These are phyloP conservation scores for Meiosimyza decipiens DNA, from an alignment of 2,888 invertebrate genomes.

Conservation along the genomic window DNA sequence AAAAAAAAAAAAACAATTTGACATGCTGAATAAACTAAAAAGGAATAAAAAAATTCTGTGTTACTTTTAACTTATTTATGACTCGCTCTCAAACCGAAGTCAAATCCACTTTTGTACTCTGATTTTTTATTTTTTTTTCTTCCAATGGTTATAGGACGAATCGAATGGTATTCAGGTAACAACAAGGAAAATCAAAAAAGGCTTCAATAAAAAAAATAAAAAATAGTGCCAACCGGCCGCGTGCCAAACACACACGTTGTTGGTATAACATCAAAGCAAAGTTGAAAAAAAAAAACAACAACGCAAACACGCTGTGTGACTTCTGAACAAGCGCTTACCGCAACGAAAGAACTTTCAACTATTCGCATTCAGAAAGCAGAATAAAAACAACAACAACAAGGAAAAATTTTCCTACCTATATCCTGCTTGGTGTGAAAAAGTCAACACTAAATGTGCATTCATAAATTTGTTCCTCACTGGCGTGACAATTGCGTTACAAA, in stretches of 20 bases:
- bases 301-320: slow-evolving; percentile 13
- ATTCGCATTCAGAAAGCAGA: slow-evolving; percentile 7
- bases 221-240: slow-evolving; percentile 4
- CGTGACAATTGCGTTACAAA: slow-evolving; percentile 65
- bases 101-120: slow-evolving; percentile 30
- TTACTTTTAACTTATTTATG: slow-evolving; percentile 61
- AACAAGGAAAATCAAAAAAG: slow-evolving; percentile 6
- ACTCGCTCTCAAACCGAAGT: slow-evolving; percentile 47
- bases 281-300: neutral
- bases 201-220: neutral
- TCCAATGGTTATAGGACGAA: slow-evolving; percentile 4
- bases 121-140: slow-evolving; percentile 22
- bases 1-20: too few relatives aligned
- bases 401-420: neutral
- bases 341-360: slow-evolving; percentile 34
- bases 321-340: slow-evolving; percentile 20
- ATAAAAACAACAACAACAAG: slow-evolving; percentile 29
- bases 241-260: slow-evolving; percentile 31
- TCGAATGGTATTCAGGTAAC: neutral
- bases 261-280: neutral
- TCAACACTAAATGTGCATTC: slow-evolving; percentile 60
- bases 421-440: slow-evolving; percentile 41
- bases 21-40: neutral
- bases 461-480: slow-evolving; percentile 64
- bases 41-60: slow-evolving; percentile 44